Evolutionary conservation across 2,113 vertebrate genomes (phyloP).

Genomic region (Tachysurus vachellii): DNA sequence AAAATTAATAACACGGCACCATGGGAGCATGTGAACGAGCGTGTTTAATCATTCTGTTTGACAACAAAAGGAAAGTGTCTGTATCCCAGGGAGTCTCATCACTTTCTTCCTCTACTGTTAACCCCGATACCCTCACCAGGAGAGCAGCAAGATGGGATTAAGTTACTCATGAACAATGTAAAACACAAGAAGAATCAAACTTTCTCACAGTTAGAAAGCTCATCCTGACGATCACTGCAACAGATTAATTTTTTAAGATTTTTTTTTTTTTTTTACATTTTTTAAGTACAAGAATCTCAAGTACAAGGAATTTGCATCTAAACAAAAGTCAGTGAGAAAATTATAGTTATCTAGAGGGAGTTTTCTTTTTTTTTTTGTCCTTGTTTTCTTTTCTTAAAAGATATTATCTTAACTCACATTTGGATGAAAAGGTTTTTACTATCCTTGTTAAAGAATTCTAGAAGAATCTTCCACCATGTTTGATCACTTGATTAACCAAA

Average conservation of each 20-base stretch:
- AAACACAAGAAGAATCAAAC: constrained; percentile 18
- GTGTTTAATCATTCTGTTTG: constrained; percentile 81
- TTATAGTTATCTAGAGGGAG: neutral
- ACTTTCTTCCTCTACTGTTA: constrained; percentile 39
- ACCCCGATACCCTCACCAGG: constrained; percentile 35
- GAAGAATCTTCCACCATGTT: neutral
- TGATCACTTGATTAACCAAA: neutral
- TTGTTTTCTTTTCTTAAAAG: neutral
- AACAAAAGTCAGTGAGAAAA: neutral
- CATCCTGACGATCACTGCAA: neutral
- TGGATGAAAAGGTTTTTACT: neutral
- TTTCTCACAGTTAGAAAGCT: constrained; percentile 21
- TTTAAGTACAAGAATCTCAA: neutral
- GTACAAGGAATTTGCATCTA: neutral
- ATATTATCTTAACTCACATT: neutral
- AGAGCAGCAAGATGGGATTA: constrained; percentile 39
- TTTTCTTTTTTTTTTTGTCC: neutral
- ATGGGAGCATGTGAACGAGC: constrained; percentile 74
- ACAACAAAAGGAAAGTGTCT: constrained; percentile 75
- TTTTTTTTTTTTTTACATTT: too few species aligned
- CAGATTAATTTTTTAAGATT: neutral
- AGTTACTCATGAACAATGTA: constrained; percentile 34
- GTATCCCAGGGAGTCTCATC: constrained; percentile 64
- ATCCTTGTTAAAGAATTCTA: neutral
- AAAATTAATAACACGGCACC: constrained; percentile 74